Conservation (phyloP, 2,113 vertebrate genomes). For the Gnathonemus echidnorhynchus region DNA sequence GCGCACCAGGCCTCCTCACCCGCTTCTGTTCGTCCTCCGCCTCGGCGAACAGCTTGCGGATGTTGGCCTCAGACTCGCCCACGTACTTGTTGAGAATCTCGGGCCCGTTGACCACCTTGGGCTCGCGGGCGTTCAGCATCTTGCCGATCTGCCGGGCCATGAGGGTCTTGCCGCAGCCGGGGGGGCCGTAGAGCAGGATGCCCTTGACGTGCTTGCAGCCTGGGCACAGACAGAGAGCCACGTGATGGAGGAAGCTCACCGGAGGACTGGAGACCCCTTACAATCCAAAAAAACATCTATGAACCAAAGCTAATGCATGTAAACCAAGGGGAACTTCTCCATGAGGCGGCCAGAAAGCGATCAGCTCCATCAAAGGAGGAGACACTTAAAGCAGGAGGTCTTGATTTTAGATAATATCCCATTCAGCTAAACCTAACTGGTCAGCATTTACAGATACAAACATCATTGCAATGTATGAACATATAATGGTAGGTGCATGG, state of each 20-base stretch:
- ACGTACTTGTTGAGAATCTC: conserved; percentile 98
- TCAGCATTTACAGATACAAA: not conserved
- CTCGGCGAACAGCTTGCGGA: conserved; percentile 93
- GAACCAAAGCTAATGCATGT: not conserved
- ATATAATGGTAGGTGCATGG: not conserved
- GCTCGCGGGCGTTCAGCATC: conserved; percentile 94
- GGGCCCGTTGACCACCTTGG: conserved; percentile 92
- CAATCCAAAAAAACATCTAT: not conserved
- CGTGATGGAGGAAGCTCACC: not conserved
- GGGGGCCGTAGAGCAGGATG: conserved; percentile 88
- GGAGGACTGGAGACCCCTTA: not conserved
- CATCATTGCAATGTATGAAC: not conserved
- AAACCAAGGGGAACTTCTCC: not conserved
- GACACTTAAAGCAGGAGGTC: not conserved
- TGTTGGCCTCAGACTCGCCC: conserved; percentile 92
- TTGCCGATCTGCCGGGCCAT: conserved; percentile 97
- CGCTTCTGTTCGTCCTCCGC: conserved; percentile 93
- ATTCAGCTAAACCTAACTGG: not conserved
- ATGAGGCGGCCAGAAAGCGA: not conserved
- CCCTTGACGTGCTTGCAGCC: conserved; percentile 98
- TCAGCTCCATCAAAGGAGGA: not conserved
- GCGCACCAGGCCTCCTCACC: conserved; percentile 54
- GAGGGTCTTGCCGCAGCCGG: conserved; percentile 92
- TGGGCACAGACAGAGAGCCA: conserved; percentile 41
- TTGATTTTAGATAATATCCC: not conserved